Base-by-base conservation (phyloP, 2,888 invertebrate genomes). In the Mythimna impura region DNA sequence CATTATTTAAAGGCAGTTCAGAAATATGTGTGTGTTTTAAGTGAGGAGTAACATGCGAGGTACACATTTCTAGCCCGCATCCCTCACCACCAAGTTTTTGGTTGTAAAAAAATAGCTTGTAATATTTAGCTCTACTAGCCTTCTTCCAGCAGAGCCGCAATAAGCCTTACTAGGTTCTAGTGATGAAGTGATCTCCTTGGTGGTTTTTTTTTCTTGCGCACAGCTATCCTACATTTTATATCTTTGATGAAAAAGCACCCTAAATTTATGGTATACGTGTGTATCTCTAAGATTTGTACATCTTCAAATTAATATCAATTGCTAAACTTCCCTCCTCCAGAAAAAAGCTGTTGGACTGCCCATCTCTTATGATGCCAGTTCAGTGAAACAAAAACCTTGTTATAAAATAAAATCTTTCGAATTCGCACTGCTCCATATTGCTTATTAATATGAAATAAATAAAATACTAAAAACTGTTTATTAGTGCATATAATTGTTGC, bases 401-500 rank as follows among this genome's bases (percentile, higher is more conserved):
- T 8, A 10, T 17, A 17, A 2, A 58, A 36, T 9, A 60, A 25
- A 52, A 20, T 25, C 30, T 3, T 17, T 0, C 0, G 6, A 65
- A 66, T 22, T 50, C 8, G n/a, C 64, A 57, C 10, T 9, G 43
- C n/a, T 0, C 5, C 17, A 25, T 60, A 36, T 14, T 17, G 40
- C 10, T 34, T 54, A 36, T 14, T 20, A 17, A 12, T n/a, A 12
- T n/a, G 22, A 66, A 40, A 57, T 57, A 43, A 25, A 50, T 57
- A 20, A 40, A 12, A 54, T 34, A 5, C 25, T 20, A 9, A 57
- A 64, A 30, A 34, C 12, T 7, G 1, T 64, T 64, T n/a, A 76
- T 54, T 58, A 25, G 60, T 58, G 55, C 60, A 62, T 40, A 62
- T 36, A 55, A 55, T 36, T 55, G 22, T 67, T 54, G 36, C 60